These are phyloP conservation scores for Heteromyza rotundicornis DNA, from an alignment of 2,888 invertebrate species.

Conservation along the genomic window DNA sequence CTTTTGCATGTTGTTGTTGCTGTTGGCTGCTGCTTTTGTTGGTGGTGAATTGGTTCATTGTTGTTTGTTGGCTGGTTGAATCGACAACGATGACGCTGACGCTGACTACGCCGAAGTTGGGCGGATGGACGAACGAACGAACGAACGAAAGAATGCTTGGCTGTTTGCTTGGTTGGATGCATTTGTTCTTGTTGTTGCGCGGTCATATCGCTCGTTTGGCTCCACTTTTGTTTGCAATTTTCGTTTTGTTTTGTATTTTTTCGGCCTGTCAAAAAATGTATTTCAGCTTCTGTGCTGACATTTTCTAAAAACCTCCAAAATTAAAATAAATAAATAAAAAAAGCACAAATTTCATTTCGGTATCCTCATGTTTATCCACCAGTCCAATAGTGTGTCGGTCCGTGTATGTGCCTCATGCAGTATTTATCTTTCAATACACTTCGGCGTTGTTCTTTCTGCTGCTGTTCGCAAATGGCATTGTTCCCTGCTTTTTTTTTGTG, in stretches of 20 bases:
- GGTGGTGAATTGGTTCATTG: background rate
- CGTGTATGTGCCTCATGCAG: background rate
- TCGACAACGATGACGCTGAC: no score
- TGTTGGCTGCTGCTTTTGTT: conserved; percentile 10
- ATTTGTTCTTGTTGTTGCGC: background rate
- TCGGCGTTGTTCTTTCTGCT: background rate
- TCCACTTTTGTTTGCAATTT: background rate
- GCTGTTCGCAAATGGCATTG: background rate
- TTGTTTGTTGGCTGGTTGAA: background rate
- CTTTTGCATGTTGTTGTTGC: conserved; percentile 4
- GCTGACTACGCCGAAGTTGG: background rate
- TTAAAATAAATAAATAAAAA: background rate
- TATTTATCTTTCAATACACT: background rate
- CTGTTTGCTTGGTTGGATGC: background rate
- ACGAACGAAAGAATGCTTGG: no score
- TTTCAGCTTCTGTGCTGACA: background rate
- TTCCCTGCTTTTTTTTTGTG: background rate
- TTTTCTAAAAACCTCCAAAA: background rate
- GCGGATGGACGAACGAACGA: background rate
- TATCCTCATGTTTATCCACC: background rate
- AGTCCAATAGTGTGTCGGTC: background rate
- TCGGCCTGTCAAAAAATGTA: background rate
- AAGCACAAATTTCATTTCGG: background rate
- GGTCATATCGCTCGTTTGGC: no score
- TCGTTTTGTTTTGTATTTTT: background rate